Percentiles rank a stretch among this genome's conserved stretches.
Evolutionary conservation across 2,113 vertebrate species (phyloP).

Genomic region (Prionailurus viverrinus): DNA sequence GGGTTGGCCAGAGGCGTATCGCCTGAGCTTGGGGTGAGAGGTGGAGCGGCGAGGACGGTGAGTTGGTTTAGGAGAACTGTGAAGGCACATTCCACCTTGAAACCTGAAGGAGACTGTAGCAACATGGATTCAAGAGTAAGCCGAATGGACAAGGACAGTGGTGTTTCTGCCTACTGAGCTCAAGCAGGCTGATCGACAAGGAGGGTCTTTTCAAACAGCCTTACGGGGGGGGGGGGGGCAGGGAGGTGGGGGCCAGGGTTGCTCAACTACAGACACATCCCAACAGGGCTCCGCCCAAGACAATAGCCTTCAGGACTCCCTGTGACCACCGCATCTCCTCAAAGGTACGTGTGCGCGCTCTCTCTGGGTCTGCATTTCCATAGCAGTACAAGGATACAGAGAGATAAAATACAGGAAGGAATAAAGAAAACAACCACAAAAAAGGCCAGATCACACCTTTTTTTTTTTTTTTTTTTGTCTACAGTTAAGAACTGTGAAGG

Average conservation of each 20-base stretch:
- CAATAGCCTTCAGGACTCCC: fast-evolving
- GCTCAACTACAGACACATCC: not conserved
- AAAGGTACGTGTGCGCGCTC: fast-evolving
- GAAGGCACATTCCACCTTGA: not conserved
- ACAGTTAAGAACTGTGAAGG: not conserved
- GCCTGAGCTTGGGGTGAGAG: not conserved
- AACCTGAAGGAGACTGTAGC: not conserved
- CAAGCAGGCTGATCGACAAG: not conserved
- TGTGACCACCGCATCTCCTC: fast-evolving
- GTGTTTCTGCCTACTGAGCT: fast-evolving
- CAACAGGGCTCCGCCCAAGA: not conserved
- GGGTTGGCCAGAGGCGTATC: not conserved
- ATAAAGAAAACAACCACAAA: not conserved
- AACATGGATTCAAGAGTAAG: fast-evolving
- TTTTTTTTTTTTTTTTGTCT: not conserved
- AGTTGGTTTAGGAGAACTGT: not conserved
- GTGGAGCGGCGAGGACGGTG: not conserved
- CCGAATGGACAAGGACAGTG: fast-evolving
- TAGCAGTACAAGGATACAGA: not conserved
- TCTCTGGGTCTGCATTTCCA: not conserved
- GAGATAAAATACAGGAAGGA: not conserved
- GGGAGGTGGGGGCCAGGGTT: fast-evolving
- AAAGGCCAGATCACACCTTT: not conserved
- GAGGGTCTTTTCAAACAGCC: not conserved
- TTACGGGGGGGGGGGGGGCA: no score